These are phyloP conservation scores for Diaprepes abbreviatus DNA, from an alignment of 2,888 invertebrate genomes.

Conservation along the genomic window DNA sequence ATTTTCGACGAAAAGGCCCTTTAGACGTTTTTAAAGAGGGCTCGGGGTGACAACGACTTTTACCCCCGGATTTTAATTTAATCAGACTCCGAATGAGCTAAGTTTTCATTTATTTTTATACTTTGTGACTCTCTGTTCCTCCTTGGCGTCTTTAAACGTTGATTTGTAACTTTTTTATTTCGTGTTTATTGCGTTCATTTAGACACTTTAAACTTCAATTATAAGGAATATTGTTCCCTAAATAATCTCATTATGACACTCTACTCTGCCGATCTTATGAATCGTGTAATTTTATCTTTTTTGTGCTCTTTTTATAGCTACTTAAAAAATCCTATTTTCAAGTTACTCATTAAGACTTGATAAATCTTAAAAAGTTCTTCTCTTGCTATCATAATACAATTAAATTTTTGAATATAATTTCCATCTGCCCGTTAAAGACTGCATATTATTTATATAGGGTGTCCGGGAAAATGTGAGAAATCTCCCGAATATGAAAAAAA, in stretches of 20 bases:
- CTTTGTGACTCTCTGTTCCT: conserved; percentile 60
- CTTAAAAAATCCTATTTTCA: conserved; percentile 36
- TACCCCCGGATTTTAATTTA: conserved; percentile 59
- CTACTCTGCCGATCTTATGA: conserved; percentile 38
- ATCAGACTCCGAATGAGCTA: conserved; percentile 62
- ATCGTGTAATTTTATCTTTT: conserved; percentile 48
- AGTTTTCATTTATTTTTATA: conserved; percentile 64
- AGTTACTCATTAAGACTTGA: conserved; percentile 7
- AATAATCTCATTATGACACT: conserved; percentile 55
- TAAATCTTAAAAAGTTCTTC: no score
- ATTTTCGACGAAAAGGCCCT: conserved; percentile 57
- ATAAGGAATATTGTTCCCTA: conserved; percentile 55
- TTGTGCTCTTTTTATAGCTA: conserved; percentile 39
- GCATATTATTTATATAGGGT: no score
- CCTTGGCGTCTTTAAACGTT: conserved; percentile 53
- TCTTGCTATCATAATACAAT: no score
- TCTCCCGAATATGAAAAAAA: no score
- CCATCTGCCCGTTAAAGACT: no score
- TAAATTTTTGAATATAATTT: no score
- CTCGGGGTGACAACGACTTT: conserved; percentile 57
- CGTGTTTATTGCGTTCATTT: conserved; percentile 56
- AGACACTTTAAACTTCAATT: conserved; percentile 57
- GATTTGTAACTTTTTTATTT: conserved; percentile 57
- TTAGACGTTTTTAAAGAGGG: conserved; percentile 58
- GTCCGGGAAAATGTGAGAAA: no score